phyloP scores from a whole-genome alignment of 2,113 vertebrate species.

The Corynorhinus townsendii region DNA sequence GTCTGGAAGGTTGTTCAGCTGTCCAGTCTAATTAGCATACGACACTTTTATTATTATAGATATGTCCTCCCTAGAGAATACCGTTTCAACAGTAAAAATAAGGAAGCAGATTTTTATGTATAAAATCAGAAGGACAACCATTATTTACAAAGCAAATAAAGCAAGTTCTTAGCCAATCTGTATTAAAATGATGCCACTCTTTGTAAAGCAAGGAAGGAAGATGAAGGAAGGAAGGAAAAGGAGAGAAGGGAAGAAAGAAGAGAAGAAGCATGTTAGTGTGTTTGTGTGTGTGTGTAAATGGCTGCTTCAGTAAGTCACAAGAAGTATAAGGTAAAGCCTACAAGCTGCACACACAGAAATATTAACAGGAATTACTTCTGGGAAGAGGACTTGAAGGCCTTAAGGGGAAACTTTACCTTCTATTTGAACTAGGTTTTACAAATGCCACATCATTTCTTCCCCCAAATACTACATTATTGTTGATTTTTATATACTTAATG shows the following conservation, averaged over 20 bases:
- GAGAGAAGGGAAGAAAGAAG: rapidly evolving
- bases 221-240: neutral
- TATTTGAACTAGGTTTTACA: neutral
- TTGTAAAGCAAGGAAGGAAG: neutral
- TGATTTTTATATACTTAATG: neutral
- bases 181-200: neutral
- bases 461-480: neutral
- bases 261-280: neutral
- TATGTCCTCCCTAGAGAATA: neutral
- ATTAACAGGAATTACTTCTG: neutral
- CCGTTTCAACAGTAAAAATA: neutral
- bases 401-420: neutral
- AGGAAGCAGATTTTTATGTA: neutral
- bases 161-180: neutral
- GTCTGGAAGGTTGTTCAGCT: too few species aligned
- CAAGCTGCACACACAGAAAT: neutral
- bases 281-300: neutral
- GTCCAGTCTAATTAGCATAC: too few species aligned
- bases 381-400: neutral
- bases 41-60: too few species aligned
- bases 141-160: neutral
- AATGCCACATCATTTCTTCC: neutral
- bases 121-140: neutral
- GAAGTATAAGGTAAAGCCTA: neutral
- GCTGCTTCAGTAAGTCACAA: neutral